Conservation (phyloP, 2,113 vertebrate species). For the Tyrannus savana region DNA sequence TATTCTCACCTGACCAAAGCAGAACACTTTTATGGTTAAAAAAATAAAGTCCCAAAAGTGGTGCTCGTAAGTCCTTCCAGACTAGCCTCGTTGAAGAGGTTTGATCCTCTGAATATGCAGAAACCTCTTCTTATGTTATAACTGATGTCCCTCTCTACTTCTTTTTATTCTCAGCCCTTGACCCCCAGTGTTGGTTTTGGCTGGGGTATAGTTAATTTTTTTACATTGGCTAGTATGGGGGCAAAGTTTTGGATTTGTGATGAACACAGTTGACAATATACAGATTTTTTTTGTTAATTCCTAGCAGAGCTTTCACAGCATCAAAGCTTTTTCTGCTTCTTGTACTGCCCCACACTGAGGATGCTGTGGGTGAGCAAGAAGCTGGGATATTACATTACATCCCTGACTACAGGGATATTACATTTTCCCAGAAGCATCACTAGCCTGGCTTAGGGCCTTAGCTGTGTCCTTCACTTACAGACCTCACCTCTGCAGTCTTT, state of each 20-base stretch:
- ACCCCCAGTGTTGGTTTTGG: fast-evolving
- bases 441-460: background rate
- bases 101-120: background rate
- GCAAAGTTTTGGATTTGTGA: background rate
- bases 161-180: fast-evolving
- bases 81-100: background rate
- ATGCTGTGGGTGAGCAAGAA: background rate
- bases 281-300: background rate
- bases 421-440: background rate
- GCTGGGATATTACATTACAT: background rate
- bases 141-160: background rate
- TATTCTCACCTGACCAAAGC: background rate
- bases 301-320: background rate
- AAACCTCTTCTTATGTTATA: background rate
- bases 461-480: background rate
- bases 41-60: background rate
- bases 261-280: background rate
- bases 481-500: background rate
- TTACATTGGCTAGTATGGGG: background rate
- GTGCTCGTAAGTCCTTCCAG: background rate
- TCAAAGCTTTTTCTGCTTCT: background rate
- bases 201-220: background rate
- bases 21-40: background rate
- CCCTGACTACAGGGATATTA: background rate
- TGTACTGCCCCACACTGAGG: background rate